Evolutionary conservation across 2,797 vertebrate species (phyloP).

Genomic region (Poeciliopsis gracilis): DNA sequence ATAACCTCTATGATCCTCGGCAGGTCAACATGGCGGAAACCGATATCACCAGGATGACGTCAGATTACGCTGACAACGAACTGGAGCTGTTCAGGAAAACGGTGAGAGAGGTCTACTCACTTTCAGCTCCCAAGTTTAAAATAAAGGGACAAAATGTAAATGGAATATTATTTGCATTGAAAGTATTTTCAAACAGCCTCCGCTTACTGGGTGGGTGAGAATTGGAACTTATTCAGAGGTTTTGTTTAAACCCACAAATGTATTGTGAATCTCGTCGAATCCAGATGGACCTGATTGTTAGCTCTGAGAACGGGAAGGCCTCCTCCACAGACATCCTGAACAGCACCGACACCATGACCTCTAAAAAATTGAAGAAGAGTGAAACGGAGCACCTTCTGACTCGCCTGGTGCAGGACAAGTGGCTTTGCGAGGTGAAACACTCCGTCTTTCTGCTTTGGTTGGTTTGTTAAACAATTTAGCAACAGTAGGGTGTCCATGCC

Average conservation of each 20-base stretch:
- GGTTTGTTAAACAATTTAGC: not conserved
- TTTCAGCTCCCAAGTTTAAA: not conserved
- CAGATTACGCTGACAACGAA: conserved; percentile 92
- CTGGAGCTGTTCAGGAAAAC: conserved; percentile 94
- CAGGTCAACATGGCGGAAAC: conserved; percentile 94
- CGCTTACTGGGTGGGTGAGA: not conserved
- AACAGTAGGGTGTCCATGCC: not conserved
- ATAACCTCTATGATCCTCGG: conserved; percentile 12
- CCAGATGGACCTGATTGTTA: conserved; percentile 92
- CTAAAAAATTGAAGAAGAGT: conserved; percentile 95
- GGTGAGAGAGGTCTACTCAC: conserved; percentile 73
- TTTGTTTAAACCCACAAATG: not conserved
- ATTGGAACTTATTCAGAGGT: not conserved
- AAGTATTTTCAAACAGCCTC: not conserved
- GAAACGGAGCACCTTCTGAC: conserved; percentile 89
- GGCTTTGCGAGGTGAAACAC: conserved; percentile 89
- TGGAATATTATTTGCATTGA: not conserved
- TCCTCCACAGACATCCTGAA: conserved; percentile 94
- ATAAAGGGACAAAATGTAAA: not conserved
- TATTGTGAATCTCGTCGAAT: conserved; percentile 17
- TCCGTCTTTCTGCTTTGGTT: not conserved
- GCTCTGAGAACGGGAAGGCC: conserved; percentile 88
- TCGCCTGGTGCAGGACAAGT: conserved; percentile 89
- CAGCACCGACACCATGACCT: conserved; percentile 85
- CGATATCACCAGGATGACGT: conserved; percentile 90